Evolutionary conservation across 2,797 vertebrate genomes (phyloP).

Genomic region (Diplodus puntazzo): DNA sequence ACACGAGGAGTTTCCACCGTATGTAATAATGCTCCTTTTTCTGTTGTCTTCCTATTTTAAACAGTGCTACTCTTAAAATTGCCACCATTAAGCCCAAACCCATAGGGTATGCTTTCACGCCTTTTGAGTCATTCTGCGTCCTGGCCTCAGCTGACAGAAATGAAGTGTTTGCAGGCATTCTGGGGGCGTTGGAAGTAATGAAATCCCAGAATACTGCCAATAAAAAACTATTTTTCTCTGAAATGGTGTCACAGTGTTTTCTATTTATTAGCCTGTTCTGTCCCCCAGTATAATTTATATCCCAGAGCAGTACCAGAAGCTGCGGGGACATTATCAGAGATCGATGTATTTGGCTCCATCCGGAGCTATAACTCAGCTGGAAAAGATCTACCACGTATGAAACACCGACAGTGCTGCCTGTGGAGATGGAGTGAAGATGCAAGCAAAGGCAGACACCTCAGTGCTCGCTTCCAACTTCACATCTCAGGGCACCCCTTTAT

Average conservation of each 20-base stretch:
- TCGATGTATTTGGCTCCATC: slow-evolving; percentile 63
- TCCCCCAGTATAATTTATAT: slow-evolving; percentile 56
- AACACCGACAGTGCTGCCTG: slow-evolving; percentile 11
- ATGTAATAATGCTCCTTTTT: slow-evolving; percentile 15
- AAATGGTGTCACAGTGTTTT: slow-evolving; percentile 54
- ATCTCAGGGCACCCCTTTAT: slow-evolving; percentile 4
- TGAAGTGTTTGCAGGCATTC: slow-evolving; percentile 49
- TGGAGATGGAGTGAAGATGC: slow-evolving; percentile 26
- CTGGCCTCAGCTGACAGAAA: slow-evolving; percentile 54
- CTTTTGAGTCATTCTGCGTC: slow-evolving; percentile 50
- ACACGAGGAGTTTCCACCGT: neutral
- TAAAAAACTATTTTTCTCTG: slow-evolving; percentile 55
- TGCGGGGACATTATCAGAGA: slow-evolving; percentile 59
- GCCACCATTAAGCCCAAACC: slow-evolving; percentile 38
- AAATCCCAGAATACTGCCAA: slow-evolving; percentile 66
- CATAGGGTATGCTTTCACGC: slow-evolving; percentile 41
- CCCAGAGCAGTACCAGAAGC: slow-evolving; percentile 37
- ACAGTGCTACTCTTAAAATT: neutral
- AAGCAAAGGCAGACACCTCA: slow-evolving; percentile 2
- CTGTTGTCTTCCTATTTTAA: slow-evolving; percentile 37
- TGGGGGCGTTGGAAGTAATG: slow-evolving; percentile 59
- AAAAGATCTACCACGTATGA: slow-evolving; percentile 35
- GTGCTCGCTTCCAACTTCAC: slow-evolving; percentile 6
- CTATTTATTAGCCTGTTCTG: slow-evolving; percentile 67
- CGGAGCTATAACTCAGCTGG: slow-evolving; percentile 57